Evolutionary conservation across 2,888 invertebrate genomes (phyloP).

Genomic region (Euzetes globulus): DNA sequence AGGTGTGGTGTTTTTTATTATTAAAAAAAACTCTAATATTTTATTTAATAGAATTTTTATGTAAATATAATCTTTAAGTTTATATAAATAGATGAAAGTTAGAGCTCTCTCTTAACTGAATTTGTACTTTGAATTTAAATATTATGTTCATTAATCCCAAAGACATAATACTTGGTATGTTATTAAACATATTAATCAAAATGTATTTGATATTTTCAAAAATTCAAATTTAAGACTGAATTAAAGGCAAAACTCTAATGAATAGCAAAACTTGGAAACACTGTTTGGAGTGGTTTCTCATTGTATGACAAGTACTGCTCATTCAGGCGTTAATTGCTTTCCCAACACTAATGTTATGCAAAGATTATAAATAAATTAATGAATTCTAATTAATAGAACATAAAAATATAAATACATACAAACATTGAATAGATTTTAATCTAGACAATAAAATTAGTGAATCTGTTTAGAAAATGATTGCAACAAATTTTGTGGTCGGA

Average conservation of each 20-base stretch:
- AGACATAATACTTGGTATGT: background rate
- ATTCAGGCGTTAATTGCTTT: background rate
- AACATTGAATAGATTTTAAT: background rate
- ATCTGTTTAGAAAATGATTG: background rate
- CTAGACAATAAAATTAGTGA: background rate
- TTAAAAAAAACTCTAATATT: background rate
- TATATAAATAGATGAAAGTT: background rate
- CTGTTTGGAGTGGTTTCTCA: background rate
- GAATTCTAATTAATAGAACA: background rate
- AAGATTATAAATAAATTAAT: slow-evolving; percentile 11
- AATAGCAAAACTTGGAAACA: background rate
- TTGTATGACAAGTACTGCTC: background rate
- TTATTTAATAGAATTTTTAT: background rate
- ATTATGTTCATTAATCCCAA: slow-evolving; percentile 1
- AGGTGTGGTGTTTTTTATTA: background rate
- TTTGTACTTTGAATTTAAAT: background rate
- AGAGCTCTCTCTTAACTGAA: background rate
- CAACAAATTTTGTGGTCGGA: background rate
- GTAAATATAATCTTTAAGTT: background rate
- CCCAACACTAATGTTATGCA: background rate
- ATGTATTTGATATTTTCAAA: background rate
- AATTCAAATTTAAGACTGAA: too few species aligned
- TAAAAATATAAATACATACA: background rate
- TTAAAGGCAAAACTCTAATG: background rate
- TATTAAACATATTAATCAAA: slow-evolving; percentile 17